Conservation (phyloP, 2,888 invertebrate species). For the Choreutis nemorana region DNA sequence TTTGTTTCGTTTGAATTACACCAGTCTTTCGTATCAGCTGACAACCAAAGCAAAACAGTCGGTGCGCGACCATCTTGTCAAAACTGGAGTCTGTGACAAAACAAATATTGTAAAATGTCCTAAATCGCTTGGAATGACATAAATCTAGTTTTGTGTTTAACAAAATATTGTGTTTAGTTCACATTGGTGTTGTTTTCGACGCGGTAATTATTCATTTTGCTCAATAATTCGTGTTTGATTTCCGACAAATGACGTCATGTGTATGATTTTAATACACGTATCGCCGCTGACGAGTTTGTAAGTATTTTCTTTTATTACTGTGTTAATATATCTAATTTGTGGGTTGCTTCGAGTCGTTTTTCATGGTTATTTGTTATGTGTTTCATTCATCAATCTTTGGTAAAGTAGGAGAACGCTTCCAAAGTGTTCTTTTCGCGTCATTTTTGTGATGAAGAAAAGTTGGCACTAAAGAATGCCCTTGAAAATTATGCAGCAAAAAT, state of each 20-base stretch:
- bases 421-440: slow-evolving; percentile 27
- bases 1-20: slow-evolving; percentile 33
- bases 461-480: slow-evolving; percentile 47
- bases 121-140: slow-evolving; percentile 57
- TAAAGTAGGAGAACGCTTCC: slow-evolving; percentile 22
- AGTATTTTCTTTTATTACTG: slow-evolving; percentile 61
- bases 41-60: slow-evolving; percentile 69
- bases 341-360: slow-evolving; percentile 27
- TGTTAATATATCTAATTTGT: slow-evolving; percentile 39
- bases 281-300: slow-evolving; percentile 60
- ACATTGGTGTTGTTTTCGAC: slow-evolving; percentile 45
- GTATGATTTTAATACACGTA: slow-evolving; percentile 63
- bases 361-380: slow-evolving; percentile 23
- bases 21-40: slow-evolving; percentile 63
- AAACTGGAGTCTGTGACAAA: slow-evolving; percentile 63
- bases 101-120: slow-evolving; percentile 64
- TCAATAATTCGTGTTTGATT: slow-evolving; percentile 61
- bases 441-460: slow-evolving; percentile 14
- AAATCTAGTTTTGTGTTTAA: slow-evolving; percentile 46
- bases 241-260: slow-evolving; percentile 68
- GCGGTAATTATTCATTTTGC: slow-evolving; percentile 52
- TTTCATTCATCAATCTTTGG: slow-evolving; percentile 54
- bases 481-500: slow-evolving; percentile 65
- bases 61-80: slow-evolving; percentile 69
- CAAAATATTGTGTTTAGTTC: slow-evolving; percentile 50